Evolutionary conservation across 1,140 invertebrate species (phyloP), one percentile per base, ranked within the genome.

Genomic region (Aphelenchoides fujianensis): DNA sequence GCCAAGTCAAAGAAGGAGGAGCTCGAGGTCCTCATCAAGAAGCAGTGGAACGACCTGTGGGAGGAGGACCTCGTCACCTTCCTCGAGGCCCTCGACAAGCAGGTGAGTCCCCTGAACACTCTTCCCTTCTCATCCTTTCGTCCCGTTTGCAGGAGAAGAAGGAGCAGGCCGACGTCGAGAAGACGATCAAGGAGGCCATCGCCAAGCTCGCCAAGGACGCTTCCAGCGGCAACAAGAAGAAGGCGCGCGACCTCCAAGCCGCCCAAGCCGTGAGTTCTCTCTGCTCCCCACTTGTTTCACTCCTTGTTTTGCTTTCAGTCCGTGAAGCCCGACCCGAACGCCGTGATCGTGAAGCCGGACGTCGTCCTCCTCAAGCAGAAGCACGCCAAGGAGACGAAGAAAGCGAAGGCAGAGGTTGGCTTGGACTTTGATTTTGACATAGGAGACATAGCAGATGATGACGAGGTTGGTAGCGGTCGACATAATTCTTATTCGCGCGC

Each of bases 41-140:
- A 94, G 85, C 89, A 90, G 0, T 90, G 91, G 27, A 84, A 88
- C 16, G 89, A 91, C 83, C 83, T 98, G 2, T 98, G 95, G 94
- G 87, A 88, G 36, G 91, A 92, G 68, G 95, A 98, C 88, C 85
- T 98, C 28, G 91, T 93, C 76, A 86, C 84, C 23, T 89, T 96
- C 36, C 74, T 91, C 3, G 84, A 88, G 28, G 91, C 92, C 82
- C 83, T 89, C 31, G 85, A 86, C 53, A 75, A 83, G 52, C 75
- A 48, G 23, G 41, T 48, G 12, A 48, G 41, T 48, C 23, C n/a
- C n/a, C n/a, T n/a, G n/a, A n/a, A n/a, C n/a, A n/a, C n/a, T n/a
- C n/a, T n/a, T n/a, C n/a, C n/a, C n/a, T n/a, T n/a, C n/a, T n/a
- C n/a, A n/a, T n/a, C n/a, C n/a, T n/a, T n/a, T n/a, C n/a, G n/a